These are phyloP conservation scores for Drosophila sproati DNA, from an alignment of 1,140 invertebrate genomes.

Conservation along the genomic window DNA sequence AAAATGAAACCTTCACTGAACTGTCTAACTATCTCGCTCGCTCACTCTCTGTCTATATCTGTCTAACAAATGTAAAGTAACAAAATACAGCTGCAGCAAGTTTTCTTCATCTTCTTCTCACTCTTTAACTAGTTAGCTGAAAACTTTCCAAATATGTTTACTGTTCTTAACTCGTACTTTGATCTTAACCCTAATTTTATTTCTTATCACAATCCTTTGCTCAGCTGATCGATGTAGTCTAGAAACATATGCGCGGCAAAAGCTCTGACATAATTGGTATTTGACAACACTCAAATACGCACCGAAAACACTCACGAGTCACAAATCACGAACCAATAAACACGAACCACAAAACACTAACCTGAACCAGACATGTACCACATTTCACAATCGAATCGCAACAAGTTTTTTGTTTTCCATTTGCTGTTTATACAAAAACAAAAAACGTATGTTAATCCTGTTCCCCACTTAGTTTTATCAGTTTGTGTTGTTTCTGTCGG, in stretches of 20 bases:
- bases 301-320: conserved; percentile 15
- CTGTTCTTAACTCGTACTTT: conserved; percentile 32
- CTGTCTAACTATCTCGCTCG: conserved; percentile 24
- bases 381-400: conserved; percentile 43
- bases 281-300: conserved; percentile 47
- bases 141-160: conserved; percentile 33
- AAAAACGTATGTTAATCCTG: conserved; percentile 45
- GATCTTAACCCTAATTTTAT: conserved; percentile 26
- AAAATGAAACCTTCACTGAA: conserved; percentile 20
- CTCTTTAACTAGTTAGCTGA: conserved; percentile 42
- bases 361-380: conserved; percentile 30
- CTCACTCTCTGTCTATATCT: conserved; percentile 43
- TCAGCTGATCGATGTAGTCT: conserved; percentile 29
- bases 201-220: conserved; percentile 13
- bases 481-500: conserved; percentile 72
- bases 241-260: conserved; percentile 29
- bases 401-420: conserved; percentile 40
- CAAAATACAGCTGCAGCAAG: conserved; percentile 29
- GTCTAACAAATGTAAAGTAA: conserved; percentile 43
- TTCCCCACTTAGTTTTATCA: conserved; percentile 57
- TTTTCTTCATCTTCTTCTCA: conserved; percentile 34
- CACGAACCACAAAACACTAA: conserved; percentile 7
- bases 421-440: conserved; percentile 36
- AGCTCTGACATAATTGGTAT: conserved; percentile 82
- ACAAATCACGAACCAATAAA: conserved; percentile 29